Evolutionary conservation across 2,797 vertebrate species (phyloP).

Genomic region (Chanos chanos): DNA sequence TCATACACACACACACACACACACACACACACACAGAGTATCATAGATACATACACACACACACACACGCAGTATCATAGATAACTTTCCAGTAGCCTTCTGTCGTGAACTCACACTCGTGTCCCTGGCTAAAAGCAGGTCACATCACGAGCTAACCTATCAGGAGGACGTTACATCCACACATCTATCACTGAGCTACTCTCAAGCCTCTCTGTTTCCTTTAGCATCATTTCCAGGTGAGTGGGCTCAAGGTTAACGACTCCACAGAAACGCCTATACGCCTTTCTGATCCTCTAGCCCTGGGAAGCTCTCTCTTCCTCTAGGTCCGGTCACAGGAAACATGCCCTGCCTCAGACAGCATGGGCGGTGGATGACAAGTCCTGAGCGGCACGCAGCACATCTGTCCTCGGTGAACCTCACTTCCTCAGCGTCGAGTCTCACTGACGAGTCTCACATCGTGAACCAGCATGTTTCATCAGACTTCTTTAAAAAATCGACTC

Average conservation of each 20-base stretch:
- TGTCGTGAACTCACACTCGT: no score
- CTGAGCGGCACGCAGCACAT: background rate
- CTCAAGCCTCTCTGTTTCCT: background rate
- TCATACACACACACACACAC: no score
- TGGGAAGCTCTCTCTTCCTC: background rate
- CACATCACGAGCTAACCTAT: background rate
- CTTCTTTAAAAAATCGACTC: slow-evolving; percentile 25
- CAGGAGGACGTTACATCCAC: background rate
- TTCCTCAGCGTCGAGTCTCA: no score
- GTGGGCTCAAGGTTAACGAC: no score
- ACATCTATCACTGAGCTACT: background rate
- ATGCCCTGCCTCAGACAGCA: background rate
- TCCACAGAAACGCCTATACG: background rate
- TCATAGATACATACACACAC: no score
- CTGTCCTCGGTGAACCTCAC: no score
- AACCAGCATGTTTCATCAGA: background rate
- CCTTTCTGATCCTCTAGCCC: background rate
- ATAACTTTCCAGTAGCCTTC: no score
- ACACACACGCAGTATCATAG: no score
- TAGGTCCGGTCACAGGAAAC: slow-evolving; percentile 3
- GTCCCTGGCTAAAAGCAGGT: no score
- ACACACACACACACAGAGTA: no score
- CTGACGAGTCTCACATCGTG: background rate
- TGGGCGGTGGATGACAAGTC: slow-evolving; percentile 3
- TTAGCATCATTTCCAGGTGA: no score